phyloP scores from a whole-genome alignment of 2,113 vertebrate genomes.

The Megaceryle maxima region DNA sequence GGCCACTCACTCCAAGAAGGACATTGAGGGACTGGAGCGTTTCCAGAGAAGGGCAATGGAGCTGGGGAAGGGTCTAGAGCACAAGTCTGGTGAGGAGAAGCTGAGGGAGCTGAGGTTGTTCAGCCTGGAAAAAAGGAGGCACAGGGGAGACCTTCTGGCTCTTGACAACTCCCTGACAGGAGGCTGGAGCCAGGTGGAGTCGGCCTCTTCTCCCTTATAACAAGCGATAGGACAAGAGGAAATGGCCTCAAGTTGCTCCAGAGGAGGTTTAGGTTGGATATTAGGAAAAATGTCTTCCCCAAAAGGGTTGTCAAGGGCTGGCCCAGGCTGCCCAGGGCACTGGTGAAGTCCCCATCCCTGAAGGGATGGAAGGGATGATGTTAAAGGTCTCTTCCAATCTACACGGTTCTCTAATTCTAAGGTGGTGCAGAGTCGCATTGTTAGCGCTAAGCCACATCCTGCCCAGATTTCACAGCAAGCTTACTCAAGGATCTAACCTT shows the following conservation, averaged over 20 bases:
- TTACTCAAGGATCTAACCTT: background rate
- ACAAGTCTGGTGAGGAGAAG: background rate
- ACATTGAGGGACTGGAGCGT: background rate
- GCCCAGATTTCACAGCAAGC: background rate
- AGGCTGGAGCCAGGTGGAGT: background rate
- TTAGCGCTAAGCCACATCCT: background rate
- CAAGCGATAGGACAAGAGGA: background rate
- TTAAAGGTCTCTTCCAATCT: background rate
- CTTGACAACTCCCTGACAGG: background rate
- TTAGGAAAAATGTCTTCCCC: background rate
- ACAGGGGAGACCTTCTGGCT: background rate
- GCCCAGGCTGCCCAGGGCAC: background rate
- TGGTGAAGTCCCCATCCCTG: background rate
- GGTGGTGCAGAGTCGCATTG: background rate
- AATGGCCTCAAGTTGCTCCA: background rate
- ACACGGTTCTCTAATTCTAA: background rate
- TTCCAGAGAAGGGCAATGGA: background rate
- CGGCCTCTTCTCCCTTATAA: background rate
- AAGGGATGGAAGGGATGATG: background rate
- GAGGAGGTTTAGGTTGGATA: background rate
- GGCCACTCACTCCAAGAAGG: background rate
- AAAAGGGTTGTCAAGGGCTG: background rate
- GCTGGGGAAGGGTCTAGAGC: too few relatives aligned
- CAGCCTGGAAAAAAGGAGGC: background rate
- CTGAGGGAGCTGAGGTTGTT: background rate